phyloP scores from a whole-genome alignment of 2,797 vertebrate species.

The Yasuhikotakia modesta region DNA sequence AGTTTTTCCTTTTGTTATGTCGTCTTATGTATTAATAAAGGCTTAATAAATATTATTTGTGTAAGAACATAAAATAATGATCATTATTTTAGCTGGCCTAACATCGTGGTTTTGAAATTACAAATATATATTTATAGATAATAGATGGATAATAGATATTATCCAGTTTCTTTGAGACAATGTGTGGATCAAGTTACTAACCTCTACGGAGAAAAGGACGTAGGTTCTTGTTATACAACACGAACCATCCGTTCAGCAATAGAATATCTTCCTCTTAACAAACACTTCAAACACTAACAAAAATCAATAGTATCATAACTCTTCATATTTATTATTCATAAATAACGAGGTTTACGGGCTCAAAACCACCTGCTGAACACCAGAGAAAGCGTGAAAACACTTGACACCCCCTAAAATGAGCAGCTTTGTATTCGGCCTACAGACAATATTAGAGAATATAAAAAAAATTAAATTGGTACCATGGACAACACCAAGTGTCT shows the following conservation, averaged over 20 bases:
- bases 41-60: too few relatives aligned
- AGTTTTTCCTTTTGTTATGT: too few relatives aligned
- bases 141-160: too few relatives aligned
- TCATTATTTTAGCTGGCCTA: too few relatives aligned
- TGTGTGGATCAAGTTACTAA: too few relatives aligned
- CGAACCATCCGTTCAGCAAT: conserved; percentile 53
- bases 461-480: background rate
- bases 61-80: too few relatives aligned
- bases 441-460: background rate
- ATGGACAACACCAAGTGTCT: background rate
- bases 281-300: conserved; percentile 64
- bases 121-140: too few relatives aligned
- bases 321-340: conserved; percentile 82
- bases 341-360: conserved; percentile 70
- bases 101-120: too few relatives aligned
- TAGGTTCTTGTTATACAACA: conserved; percentile 72
- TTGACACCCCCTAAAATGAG: conserved; percentile 9
- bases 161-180: too few relatives aligned
- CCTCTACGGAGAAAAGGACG: too few relatives aligned
- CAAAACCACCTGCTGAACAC: conserved; percentile 72
- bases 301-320: conserved; percentile 83
- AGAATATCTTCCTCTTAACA: conserved; percentile 74
- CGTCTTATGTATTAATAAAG: too few relatives aligned
- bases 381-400: conserved; percentile 17
- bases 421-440: background rate